Conservation (phyloP, 1,140 invertebrate species). For the Manduca sexta region DNA sequence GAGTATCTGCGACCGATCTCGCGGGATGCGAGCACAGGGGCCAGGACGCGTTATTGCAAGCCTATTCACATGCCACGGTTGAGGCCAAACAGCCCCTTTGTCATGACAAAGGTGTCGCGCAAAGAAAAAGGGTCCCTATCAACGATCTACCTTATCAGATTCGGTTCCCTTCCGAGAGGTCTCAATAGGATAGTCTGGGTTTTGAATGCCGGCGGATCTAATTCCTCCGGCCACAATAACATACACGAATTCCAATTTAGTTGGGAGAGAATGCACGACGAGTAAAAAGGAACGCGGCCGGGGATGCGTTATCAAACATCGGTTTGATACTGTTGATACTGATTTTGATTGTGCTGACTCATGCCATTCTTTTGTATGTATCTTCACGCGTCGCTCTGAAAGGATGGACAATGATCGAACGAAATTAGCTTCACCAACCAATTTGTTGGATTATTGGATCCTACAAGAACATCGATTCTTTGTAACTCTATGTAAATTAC, state of each 20-base stretch:
- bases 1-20: conserved; percentile 68
- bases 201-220: conserved; percentile 61
- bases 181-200: conserved; percentile 60
- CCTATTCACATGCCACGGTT: conserved; percentile 68
- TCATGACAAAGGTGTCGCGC: conserved; percentile 70
- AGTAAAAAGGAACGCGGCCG: conserved; percentile 31
- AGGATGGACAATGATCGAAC: conserved; percentile 10
- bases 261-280: conserved; percentile 35
- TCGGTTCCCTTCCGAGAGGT: conserved; percentile 67
- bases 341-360: conserved; percentile 4
- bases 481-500: no score
- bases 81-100: conserved; percentile 67
- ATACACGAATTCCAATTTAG: conserved; percentile 51
- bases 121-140: conserved; percentile 70
- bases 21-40: conserved; percentile 57
- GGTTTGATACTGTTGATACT: conserved; percentile 28
- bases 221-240: conserved; percentile 59
- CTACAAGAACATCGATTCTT: no score
- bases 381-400: conserved; percentile 20
- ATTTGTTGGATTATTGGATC: no score
- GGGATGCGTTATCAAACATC: conserved; percentile 41
- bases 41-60: conserved; percentile 62
- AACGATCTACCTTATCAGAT: conserved; percentile 70
- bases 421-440: no score
- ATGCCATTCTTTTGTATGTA: conserved; percentile 3